Base-by-base conservation (phyloP, 2,888 invertebrate species). In the Caenorhabditis auriculariae region DNA sequence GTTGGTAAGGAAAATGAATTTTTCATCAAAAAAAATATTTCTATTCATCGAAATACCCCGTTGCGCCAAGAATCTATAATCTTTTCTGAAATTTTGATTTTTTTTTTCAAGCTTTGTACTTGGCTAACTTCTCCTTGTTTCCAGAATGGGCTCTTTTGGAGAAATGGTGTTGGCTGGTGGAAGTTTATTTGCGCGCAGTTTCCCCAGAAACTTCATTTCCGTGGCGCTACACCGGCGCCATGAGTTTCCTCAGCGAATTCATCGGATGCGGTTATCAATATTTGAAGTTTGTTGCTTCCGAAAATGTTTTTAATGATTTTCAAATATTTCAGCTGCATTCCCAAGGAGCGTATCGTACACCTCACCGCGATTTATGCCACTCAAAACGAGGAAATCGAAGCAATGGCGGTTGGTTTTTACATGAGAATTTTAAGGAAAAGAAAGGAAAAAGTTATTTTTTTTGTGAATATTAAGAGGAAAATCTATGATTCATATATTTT, bases 61-160 rank as follows among this genome's bases (percentile, higher is more conserved):
- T n/a, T n/a, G n/a, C n/a, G n/a, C n/a, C n/a, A n/a, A n/a, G n/a
- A n/a, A n/a, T n/a, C n/a, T n/a, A n/a, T n/a, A n/a, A n/a, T n/a
- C n/a, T n/a, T n/a, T n/a, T n/a, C n/a, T n/a, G n/a, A n/a, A n/a
- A n/a, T n/a, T n/a, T n/a, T n/a, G n/a, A n/a, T n/a, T n/a, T n/a
- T n/a, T n/a, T n/a, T n/a, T n/a, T n/a, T n/a, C n/a, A n/a, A n/a
- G n/a, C n/a, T n/a, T n/a, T n/a, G n/a, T n/a, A n/a, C 1, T 91
- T 93, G 0, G 96, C 96, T 84, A 96, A 98, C 85, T 86, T 96
- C 66, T 96, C 93, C 85, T 96, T 96, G 83, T 57, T 69, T 69
- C 39, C 56, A 71, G 61, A 54, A 23, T 68, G 61, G 61, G 56
- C 58, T 12, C 35, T 68, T 5, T 54, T 68, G 12, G 68, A 68